Conservation (phyloP, 2,888 invertebrate genomes). For the Brachyopa scutellaris region DNA sequence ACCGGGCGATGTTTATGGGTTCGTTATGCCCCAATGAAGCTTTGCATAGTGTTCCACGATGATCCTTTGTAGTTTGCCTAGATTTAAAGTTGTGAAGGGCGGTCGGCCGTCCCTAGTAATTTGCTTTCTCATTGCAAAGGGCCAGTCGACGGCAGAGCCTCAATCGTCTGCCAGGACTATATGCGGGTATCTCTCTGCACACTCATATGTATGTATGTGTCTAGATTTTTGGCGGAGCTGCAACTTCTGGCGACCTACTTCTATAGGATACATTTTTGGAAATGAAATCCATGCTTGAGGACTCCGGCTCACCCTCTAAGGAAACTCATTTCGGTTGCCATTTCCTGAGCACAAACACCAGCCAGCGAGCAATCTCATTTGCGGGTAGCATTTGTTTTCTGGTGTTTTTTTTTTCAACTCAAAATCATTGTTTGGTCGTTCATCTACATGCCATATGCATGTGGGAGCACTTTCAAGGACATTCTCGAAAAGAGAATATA, state of each 20-base stretch:
- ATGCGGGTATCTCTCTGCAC: constrained; percentile 43
- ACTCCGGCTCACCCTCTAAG: constrained; percentile 20
- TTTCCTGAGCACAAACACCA: constrained; percentile 63
- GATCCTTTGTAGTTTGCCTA: constrained; percentile 60
- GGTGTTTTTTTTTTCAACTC: constrained; percentile 28
- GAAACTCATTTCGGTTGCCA: constrained; percentile 71
- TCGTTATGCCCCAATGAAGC: constrained; percentile 64
- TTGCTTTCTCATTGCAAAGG: constrained; percentile 45
- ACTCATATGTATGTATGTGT: not conserved
- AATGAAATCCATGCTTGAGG: constrained; percentile 37
- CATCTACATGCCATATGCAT: constrained; percentile 16
- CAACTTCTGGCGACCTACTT: constrained; percentile 64
- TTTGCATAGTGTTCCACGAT: constrained; percentile 43
- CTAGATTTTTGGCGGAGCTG: constrained; percentile 18
- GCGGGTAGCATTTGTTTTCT: constrained; percentile 62
- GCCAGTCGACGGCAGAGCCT: too few species aligned
- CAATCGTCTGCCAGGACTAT: constrained; percentile 34
- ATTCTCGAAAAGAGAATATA: constrained; percentile 57
- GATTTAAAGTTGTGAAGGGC: constrained; percentile 10
- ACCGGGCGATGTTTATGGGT: constrained; percentile 63
- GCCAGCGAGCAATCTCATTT: constrained; percentile 66
- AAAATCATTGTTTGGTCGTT: constrained; percentile 37
- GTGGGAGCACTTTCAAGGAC: constrained; percentile 67
- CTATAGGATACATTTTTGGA: constrained; percentile 50
- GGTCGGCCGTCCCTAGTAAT: constrained; percentile 43